phyloP scores from a whole-genome alignment of 1,140 invertebrate genomes.

The Probaryconus sp. region DNA sequence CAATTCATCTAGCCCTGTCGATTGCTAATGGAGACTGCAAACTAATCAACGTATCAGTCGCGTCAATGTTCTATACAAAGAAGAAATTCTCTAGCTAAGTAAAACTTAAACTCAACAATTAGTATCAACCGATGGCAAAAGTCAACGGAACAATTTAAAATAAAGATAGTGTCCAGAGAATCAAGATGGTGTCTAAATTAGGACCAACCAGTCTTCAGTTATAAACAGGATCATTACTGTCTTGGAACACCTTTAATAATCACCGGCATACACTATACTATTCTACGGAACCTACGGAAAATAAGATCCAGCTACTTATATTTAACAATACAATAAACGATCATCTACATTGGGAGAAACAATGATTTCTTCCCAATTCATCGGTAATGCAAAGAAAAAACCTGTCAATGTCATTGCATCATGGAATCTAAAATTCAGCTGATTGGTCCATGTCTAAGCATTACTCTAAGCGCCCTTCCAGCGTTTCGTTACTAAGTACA shows the following conservation, averaged over 20 bases:
- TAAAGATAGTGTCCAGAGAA: too few relatives aligned
- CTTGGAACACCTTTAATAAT: neutral
- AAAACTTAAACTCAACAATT: constrained; percentile 78
- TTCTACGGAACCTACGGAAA: constrained; percentile 8
- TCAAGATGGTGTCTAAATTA: too few relatives aligned
- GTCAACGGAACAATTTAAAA: constrained; percentile 62
- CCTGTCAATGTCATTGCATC: too few relatives aligned
- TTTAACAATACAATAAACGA: constrained; percentile 32
- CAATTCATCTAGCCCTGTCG: constrained; percentile 36
- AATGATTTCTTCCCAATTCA: constrained; percentile 9
- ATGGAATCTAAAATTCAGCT: neutral
- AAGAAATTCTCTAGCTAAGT: constrained; percentile 71
- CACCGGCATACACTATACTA: too few relatives aligned
- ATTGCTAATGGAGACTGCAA: constrained; percentile 58
- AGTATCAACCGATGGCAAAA: constrained; percentile 60
- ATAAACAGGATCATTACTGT: constrained; percentile 23
- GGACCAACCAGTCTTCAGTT: too few relatives aligned
- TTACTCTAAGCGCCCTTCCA: constrained; percentile 46
- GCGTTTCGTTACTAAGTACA: constrained; percentile 14
- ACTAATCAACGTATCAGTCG: constrained; percentile 55
- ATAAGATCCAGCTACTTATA: constrained; percentile 5
- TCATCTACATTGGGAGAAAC: constrained; percentile 9
- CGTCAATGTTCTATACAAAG: constrained; percentile 55
- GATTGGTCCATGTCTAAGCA: constrained; percentile 5
- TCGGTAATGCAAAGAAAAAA: too few relatives aligned